These are phyloP conservation scores for Notothenia coriiceps DNA, from an alignment of 2,113 vertebrate species.

Conservation along the genomic window DNA sequence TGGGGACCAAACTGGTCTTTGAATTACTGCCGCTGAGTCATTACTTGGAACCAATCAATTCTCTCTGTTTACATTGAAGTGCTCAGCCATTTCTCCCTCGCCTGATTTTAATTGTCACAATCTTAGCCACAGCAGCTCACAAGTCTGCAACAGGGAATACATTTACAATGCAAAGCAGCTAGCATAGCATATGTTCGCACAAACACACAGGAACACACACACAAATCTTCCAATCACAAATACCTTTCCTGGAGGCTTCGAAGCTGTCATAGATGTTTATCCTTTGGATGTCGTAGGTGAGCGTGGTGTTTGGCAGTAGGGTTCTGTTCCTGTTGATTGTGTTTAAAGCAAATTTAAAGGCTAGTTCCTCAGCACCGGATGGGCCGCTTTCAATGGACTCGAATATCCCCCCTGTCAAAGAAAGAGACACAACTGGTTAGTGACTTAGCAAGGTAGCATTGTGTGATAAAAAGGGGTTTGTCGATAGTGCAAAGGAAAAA, in stretches of 20 bases:
- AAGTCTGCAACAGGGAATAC: conserved; percentile 13
- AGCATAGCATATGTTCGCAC: background rate
- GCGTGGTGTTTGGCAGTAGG: conserved; percentile 96
- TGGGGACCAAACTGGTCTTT: conserved; percentile 65
- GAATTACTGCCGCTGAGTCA: conserved; percentile 75
- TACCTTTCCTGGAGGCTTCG: conserved; percentile 99
- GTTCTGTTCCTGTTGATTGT: conserved; percentile 99
- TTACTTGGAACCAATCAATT: conserved; percentile 82
- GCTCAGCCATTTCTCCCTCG: conserved; percentile 55
- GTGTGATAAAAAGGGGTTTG: background rate
- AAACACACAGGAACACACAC: conserved; percentile 13
- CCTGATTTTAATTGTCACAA: conserved; percentile 72
- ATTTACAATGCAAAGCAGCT: conserved; percentile 55
- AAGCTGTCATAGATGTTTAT: conserved; percentile 99
- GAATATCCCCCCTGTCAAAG: conserved; percentile 93
- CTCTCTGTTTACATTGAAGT: conserved; percentile 71
- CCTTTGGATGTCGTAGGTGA: conserved; percentile 98
- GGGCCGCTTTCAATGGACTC: conserved; percentile 97
- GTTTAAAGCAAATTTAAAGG: conserved; percentile 99
- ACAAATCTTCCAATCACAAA: conserved; percentile 21
- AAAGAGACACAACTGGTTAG: conserved; percentile 22
- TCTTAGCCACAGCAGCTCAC: conserved; percentile 28
- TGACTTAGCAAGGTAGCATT: background rate
- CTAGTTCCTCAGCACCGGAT: conserved; percentile 97
- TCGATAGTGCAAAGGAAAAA: too few species aligned